Percentiles rank a stretch among this genome's conserved stretches.
Conservation (phyloP, 2,113 vertebrate genomes). For the Carassius carassius region DNA sequence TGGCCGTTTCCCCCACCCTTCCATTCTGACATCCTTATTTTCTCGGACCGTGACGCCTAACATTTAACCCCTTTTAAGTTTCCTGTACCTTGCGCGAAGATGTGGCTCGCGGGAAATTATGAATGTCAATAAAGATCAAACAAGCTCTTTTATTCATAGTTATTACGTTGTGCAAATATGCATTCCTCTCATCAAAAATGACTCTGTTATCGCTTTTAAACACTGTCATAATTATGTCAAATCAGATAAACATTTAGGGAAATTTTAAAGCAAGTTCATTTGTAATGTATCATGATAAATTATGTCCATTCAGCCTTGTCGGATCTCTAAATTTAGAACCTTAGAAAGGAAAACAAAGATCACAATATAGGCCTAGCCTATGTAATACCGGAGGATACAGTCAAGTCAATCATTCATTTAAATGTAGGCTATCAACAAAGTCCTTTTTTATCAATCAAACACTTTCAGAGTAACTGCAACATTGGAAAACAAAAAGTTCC, state of each 20-base stretch:
- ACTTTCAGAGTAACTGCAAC: not conserved
- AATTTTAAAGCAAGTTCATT: not conserved
- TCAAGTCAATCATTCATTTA: not conserved
- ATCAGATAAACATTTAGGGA: slow-evolving; percentile 38
- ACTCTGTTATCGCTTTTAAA: slow-evolving; percentile 39
- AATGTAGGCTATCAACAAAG: not conserved
- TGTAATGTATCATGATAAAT: not conserved
- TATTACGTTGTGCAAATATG: slow-evolving; percentile 60
- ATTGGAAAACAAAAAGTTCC: not conserved
- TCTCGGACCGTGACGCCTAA: slow-evolving; percentile 43
- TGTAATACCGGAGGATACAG: not conserved
- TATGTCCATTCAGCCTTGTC: not conserved
- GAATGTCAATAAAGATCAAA: slow-evolving; percentile 61
- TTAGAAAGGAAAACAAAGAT: slow-evolving; percentile 2
- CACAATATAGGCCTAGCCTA: not conserved
- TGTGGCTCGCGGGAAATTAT: slow-evolving; percentile 53
- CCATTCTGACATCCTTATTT: slow-evolving; percentile 44
- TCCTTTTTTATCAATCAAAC: not conserved
- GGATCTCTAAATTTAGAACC: slow-evolving; percentile 12
- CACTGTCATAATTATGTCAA: slow-evolving; percentile 53
- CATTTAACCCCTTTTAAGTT: slow-evolving; percentile 57
- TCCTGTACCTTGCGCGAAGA: slow-evolving; percentile 34
- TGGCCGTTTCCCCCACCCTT: slow-evolving; percentile 31
- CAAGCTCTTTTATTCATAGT: slow-evolving; percentile 55
- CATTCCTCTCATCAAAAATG: slow-evolving; percentile 44